Percentiles rank a stretch among this genome's conserved stretches.
These are phyloP conservation scores for Noctua pronuba DNA, from an alignment of 2,888 invertebrate genomes.

Conservation along the genomic window DNA sequence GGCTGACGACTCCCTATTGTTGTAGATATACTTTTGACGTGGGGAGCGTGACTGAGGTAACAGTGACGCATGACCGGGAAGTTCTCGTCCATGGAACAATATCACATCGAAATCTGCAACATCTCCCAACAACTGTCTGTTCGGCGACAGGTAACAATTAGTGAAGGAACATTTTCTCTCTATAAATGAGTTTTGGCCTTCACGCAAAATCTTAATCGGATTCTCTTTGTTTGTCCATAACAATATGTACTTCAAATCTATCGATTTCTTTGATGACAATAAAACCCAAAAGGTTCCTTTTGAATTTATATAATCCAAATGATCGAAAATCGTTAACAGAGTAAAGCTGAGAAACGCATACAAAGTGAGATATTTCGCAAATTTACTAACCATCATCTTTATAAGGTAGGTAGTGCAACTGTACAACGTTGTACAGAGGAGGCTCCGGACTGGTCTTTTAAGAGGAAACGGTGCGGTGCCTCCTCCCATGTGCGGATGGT, in stretches of 20 bases:
- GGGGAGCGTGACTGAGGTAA: conserved; percentile 71
- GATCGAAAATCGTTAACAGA: conserved; percentile 12
- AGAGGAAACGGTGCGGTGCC: too few relatives aligned
- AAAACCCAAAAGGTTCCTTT: neutral
- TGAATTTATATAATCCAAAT: conserved; percentile 11
- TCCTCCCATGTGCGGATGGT: too few relatives aligned
- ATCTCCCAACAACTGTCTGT: conserved; percentile 69
- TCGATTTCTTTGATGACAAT: too few relatives aligned
- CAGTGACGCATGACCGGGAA: conserved; percentile 38
- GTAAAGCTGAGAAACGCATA: conserved; percentile 25
- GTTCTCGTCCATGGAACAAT: conserved; percentile 77
- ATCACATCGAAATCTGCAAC: conserved; percentile 76
- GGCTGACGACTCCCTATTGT: conserved; percentile 74
- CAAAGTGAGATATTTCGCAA: conserved; percentile 15
- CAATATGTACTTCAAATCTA: conserved; percentile 73
- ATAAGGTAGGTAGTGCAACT: neutral
- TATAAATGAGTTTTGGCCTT: conserved; percentile 73
- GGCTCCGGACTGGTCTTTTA: too few relatives aligned
- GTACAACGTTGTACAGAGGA: too few relatives aligned
- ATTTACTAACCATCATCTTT: conserved; percentile 9
- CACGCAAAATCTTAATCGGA: conserved; percentile 69
- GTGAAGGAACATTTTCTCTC: conserved; percentile 73
- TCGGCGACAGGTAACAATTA: conserved; percentile 78
- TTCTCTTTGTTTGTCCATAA: conserved; percentile 74
- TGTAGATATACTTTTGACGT: conserved; percentile 57